Base-by-base conservation (phyloP, 2,797 vertebrate genomes). In the Acipenser oxyrinchus region DNA sequence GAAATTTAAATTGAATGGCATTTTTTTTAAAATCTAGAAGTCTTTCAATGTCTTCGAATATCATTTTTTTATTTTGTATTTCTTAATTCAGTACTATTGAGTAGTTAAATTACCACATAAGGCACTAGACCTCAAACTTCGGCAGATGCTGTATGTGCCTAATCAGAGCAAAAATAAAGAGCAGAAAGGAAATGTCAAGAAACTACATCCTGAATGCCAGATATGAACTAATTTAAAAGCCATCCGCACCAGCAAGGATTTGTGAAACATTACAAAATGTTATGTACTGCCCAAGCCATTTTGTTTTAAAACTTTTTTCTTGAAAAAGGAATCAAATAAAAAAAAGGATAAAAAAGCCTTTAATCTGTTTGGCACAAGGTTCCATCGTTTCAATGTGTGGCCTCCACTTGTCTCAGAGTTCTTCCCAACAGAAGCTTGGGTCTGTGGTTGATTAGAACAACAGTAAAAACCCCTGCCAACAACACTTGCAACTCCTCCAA, bases 191-290 rank as follows among this genome's bases (percentile, higher is more conserved):
- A 79, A 82, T 76, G 69, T 69, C 79, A 78, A 18, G 53, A 50
- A 61, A 53, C 63, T 69, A 75, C 68, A 66, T 77, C 71, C 66
- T 0, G 72, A 72, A 80, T 81, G 79, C 79, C 71, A 79, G 70
- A 65, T 72, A 73, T 82, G 79, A 83, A 75, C 73, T 82, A 78
- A 83, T 77, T 72, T 75, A 69, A 76, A 73, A 82, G 73, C 60
- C 70, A 82, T 80, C 80, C 78, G 69, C 70, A 75, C 74, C 77
- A 79, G 51, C 61, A 66, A 69, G 79, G 74, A 80, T 76, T 78
- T 82, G 64, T 18, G 18, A 18, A 18, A 18, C 18, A 18, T 18
- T 18, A 18, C 18, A 18, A 18, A 18, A 18, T 18, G 18, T 18
- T 18, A 18, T 18, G 18, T 18, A 18, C 18, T 18, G 18, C 18